A percentile compares a stretch with the other conserved stretches of the same genome.
Evolutionary conservation across 2,113 vertebrate species (phyloP).

Genomic region (Brachyhypopomus occidentalis): DNA sequence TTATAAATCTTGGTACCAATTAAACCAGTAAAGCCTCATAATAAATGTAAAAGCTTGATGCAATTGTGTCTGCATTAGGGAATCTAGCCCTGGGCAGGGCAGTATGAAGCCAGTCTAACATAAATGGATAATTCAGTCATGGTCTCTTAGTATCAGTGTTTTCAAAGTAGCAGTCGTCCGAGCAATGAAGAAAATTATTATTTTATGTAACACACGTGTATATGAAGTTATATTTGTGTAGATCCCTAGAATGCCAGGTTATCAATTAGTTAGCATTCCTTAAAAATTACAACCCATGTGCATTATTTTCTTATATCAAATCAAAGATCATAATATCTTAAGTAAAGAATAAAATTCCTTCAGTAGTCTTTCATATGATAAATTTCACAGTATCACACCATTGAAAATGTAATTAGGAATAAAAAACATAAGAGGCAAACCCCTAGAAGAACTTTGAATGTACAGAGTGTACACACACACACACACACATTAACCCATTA

Average conservation of each 20-base stretch:
- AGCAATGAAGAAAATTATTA: neutral
- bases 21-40: too few species aligned
- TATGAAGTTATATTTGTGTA: neutral
- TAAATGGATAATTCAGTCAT: neutral
- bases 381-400: neutral
- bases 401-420: neutral
- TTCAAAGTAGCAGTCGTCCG: neutral
- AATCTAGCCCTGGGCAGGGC: too few species aligned
- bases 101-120: too few species aligned
- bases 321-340: too few species aligned
- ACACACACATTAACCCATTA: neutral
- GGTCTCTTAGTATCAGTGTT: neutral
- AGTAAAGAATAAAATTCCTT: neutral
- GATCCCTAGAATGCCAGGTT: too few species aligned
- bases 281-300: neutral
- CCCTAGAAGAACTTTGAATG: neutral
- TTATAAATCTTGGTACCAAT: too few species aligned
- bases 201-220: neutral
- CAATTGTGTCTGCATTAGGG: too few species aligned
- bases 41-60: too few species aligned
- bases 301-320: neutral
- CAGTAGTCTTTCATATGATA: neutral
- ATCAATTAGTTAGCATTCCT: too few species aligned
- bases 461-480: neutral
- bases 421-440: neutral